Percentiles rank a stretch among this genome's conserved stretches.
Conservation (phyloP, 2,888 invertebrate species). For the Ptychoptera albimana region DNA sequence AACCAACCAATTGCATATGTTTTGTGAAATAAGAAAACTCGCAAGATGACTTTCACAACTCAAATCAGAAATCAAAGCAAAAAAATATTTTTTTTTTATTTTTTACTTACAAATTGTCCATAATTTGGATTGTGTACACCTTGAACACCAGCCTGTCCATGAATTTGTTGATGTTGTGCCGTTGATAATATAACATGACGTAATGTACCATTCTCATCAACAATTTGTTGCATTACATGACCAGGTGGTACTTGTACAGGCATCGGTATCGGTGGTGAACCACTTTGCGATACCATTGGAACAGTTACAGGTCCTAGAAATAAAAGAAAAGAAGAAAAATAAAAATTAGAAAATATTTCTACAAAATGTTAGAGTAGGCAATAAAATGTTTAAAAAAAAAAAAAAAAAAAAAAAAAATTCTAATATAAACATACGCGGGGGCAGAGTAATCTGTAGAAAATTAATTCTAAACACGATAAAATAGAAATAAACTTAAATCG, state of each 20-base stretch:
- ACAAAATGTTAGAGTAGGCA: no score
- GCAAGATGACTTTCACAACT: no score
- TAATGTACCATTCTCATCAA: constrained; percentile 77
- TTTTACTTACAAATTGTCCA: constrained; percentile 46
- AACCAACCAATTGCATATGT: no score
- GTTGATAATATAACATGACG: constrained; percentile 81
- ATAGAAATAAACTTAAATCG: no score
- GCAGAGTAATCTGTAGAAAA: no score
- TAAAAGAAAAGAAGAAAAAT: constrained; percentile 19
- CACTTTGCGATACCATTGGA: constrained; percentile 69
- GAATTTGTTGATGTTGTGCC: constrained; percentile 36
- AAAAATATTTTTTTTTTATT: no score
- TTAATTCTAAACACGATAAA: no score
- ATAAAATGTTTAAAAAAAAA: no score
- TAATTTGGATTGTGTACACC: constrained; percentile 21
- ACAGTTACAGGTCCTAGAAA: constrained; percentile 64
- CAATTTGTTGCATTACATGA: constrained; percentile 80
- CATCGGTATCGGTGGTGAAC: constrained; percentile 63
- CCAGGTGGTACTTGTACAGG: constrained; percentile 86
- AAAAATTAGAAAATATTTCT: not conserved
- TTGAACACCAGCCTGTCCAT: constrained; percentile 27
- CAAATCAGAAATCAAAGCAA: no score
- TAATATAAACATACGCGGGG: no score
- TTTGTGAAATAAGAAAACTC: no score
- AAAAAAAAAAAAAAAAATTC: no score